Evolutionary conservation across 1,140 invertebrate species (phyloP), one percentile per base, ranked within the genome.

Genomic region (Bombus affinis): DNA sequence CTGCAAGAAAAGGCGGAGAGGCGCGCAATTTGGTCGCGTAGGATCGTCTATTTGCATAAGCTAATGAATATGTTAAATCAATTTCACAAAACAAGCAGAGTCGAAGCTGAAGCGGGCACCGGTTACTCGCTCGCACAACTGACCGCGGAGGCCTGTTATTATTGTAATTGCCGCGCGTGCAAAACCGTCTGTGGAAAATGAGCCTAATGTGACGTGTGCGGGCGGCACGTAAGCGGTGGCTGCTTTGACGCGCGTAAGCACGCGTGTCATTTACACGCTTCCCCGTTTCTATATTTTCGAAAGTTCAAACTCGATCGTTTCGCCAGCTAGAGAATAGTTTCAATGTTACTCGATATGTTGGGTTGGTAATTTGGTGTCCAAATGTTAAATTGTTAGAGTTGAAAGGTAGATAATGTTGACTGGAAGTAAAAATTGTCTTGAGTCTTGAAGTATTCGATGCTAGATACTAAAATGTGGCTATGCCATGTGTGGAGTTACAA

Each of bases 21-120:
- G 18, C 13, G 15, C 44, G 44, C 10, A 68, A 25, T 32, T n/a
- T 42, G 57, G 44, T 70, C 86, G 90, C 87, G 82, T 90, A 88
- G 88, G 79, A 81, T 81, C 78, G 71, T 47, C 81, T 84, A 95
- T 95, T 95, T 93, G 93, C 94, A 94, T 94, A 94, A 91, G 85
- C 93, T 94, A 94, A 95, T 94, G 94, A 95, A 95, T 94, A 94
- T 93, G 94, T 95, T 94, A 94, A 94, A 94, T 95, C 93, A 95
- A 95, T 95, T 94, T 94, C 82, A 92, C 86, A 93, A 95, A 95
- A 93, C 91, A 89, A 91, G 90, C 91, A 62, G 86, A 92, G 88
- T 86, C 85, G 86, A 92, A 86, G 87, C 86, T 12, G 28, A 62
- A 62, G 4, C 89, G 88, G 88, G 86, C 88, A 90, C n/a, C 32